Evolutionary conservation across 2,888 invertebrate genomes (phyloP).

Genomic region (Danaus chrysippus): DNA sequence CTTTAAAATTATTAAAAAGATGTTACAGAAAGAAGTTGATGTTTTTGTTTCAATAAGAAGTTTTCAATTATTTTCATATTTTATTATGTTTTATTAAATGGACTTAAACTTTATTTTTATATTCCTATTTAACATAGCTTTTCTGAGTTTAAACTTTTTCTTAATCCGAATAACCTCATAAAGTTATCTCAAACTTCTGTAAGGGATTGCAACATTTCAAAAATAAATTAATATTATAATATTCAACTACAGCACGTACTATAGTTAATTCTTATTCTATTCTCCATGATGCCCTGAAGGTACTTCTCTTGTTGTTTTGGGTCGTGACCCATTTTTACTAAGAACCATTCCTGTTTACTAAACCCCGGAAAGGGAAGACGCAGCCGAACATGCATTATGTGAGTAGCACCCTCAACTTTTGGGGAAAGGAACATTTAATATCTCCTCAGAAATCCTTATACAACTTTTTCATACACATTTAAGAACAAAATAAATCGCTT

Average conservation of each 20-base stretch:
- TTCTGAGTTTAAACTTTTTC: too few species aligned
- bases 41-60: too few species aligned
- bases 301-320: constrained; percentile 3
- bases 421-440: not conserved
- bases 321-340: constrained; percentile 2
- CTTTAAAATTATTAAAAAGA: too few species aligned
- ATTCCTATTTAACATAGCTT: too few species aligned
- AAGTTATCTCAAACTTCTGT: not conserved
- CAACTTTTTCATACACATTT: not conserved
- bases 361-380: constrained; percentile 1
- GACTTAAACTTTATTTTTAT: too few species aligned
- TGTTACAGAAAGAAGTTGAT: too few species aligned
- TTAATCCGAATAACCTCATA: too few species aligned
- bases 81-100: too few species aligned
- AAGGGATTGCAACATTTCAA: not conserved
- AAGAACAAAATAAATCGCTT: too few species aligned
- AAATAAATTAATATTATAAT: not conserved
- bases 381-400: not conserved
- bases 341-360: not conserved
- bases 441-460: not conserved
- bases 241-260: not conserved
- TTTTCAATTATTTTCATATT: too few species aligned
- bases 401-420: not conserved
- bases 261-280: not conserved
- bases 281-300: not conserved